Conservation (phyloP, 2,888 invertebrate genomes). For the Dasysyrphus albostriatus region DNA sequence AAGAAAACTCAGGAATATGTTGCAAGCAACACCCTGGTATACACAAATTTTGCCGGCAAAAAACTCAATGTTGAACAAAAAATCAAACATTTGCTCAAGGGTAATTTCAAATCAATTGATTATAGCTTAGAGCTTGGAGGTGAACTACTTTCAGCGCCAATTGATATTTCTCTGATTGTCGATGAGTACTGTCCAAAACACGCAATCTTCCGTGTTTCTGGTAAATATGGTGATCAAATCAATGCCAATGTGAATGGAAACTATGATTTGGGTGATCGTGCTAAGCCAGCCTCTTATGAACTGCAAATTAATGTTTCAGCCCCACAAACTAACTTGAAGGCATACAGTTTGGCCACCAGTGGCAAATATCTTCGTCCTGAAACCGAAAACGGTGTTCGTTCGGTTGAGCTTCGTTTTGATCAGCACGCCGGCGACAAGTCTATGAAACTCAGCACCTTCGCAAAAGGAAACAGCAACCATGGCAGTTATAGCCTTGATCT, state of each 20-base stretch:
- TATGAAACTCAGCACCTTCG: constrained; percentile 76
- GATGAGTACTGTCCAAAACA: constrained; percentile 79
- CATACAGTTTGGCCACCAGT: constrained; percentile 79
- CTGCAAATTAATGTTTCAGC: constrained; percentile 84
- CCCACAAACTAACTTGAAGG: constrained; percentile 86
- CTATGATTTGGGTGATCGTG: constrained; percentile 80
- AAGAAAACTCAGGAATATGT: constrained; percentile 83
- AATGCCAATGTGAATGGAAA: constrained; percentile 84
- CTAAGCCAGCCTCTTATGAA: constrained; percentile 84
- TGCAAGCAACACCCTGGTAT: constrained; percentile 81
- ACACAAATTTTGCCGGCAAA: constrained; percentile 84
- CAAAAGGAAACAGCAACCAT: constrained; percentile 78
- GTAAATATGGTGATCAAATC: constrained; percentile 84
- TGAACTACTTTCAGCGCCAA: constrained; percentile 80
- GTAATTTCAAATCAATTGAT: constrained; percentile 79
- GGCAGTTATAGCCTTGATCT: constrained; percentile 78
- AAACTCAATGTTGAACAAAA: constrained; percentile 82
- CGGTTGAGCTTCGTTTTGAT: constrained; percentile 77
- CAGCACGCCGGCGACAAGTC: constrained; percentile 77
- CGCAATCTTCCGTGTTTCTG: constrained; percentile 83
- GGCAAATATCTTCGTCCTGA: constrained; percentile 81
- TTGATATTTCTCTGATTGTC: constrained; percentile 79
- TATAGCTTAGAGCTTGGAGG: constrained; percentile 78
- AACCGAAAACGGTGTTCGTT: constrained; percentile 74
- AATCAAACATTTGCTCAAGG: constrained; percentile 82